phyloP scores from a whole-genome alignment of 2,113 vertebrate genomes.

The Antechinus stuartii region DNA sequence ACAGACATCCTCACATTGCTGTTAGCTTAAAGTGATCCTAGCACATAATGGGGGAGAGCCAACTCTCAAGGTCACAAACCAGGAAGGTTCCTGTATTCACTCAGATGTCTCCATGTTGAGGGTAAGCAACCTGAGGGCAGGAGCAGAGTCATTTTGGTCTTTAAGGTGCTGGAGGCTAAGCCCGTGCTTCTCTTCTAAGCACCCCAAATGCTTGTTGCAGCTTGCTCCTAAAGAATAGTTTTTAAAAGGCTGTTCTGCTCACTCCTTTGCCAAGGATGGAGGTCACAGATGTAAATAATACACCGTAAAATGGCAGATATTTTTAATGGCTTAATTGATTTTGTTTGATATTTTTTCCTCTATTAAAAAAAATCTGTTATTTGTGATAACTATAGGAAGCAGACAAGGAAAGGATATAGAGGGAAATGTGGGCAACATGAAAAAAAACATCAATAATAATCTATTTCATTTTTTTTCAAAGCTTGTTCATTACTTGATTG shows the following conservation, averaged over 20 bases:
- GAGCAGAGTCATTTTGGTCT: not conserved
- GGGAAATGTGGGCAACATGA: not conserved
- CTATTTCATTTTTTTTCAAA: not conserved
- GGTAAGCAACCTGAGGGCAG: not conserved
- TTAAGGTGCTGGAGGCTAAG: too few species aligned
- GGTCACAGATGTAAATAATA: not conserved
- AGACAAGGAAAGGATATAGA: not conserved
- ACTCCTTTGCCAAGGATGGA: not conserved
- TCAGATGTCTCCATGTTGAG: not conserved
- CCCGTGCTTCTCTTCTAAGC: not conserved
- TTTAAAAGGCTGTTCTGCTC: not conserved
- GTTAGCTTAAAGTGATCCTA: not conserved
- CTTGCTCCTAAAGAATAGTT: not conserved
- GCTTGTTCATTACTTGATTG: not conserved
- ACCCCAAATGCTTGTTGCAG: not conserved
- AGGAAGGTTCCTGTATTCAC: not conserved
- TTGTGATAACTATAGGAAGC: not conserved
- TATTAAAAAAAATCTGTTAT: not conserved
- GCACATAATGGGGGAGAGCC: not conserved
- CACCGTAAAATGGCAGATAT: not conserved
- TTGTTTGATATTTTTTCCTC: not conserved
- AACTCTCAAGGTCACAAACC: not conserved
- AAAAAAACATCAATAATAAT: not conserved
- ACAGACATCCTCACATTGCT: not conserved
- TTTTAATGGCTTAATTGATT: not conserved